These are phyloP conservation scores for Cetonia aurata DNA, from an alignment of 2,888 invertebrate genomes.

Conservation along the genomic window DNA sequence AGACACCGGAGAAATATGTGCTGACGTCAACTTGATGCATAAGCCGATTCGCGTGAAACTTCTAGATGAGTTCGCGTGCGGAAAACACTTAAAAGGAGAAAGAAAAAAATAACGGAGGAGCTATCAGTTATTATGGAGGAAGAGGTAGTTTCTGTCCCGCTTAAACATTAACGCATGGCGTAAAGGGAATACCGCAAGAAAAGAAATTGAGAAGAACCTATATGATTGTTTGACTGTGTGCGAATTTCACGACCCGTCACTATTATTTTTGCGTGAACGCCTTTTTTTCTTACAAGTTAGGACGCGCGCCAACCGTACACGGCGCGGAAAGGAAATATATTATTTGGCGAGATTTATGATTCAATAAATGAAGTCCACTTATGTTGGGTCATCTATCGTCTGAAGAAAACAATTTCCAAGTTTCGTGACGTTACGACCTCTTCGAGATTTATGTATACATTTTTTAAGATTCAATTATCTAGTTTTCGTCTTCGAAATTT, in stretches of 20 bases:
- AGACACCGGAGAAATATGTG: conserved; percentile 17
- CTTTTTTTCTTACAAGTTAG: neutral
- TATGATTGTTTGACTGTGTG: neutral
- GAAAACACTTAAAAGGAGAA: neutral
- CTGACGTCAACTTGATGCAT: conserved; percentile 32
- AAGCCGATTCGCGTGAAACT: conserved; percentile 21
- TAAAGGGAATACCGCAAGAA: conserved; percentile 4
- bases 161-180: conserved; percentile 34
- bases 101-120: neutral
- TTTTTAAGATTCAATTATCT: conserved; percentile 42
- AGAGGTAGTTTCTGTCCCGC: conserved; percentile 15
- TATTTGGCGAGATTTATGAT: conserved; percentile 36
- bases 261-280: conserved; percentile 2
- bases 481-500: conserved; percentile 37
- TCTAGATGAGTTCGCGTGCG: conserved; percentile 11
- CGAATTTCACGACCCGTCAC: conserved; percentile 5
- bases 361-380: conserved; percentile 40
- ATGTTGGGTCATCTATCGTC: conserved; percentile 29
- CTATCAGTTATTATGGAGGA: neutral
- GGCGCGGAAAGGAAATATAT: conserved; percentile 23
- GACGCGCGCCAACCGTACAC: neutral
- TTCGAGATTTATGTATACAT: conserved; percentile 38
- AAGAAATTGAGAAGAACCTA: conserved; percentile 8
- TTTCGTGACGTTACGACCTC: conserved; percentile 32
- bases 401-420: conserved; percentile 31